These are phyloP conservation scores for Columba janthina DNA, from an alignment of 2,113 vertebrate genomes.

Conservation along the genomic window DNA sequence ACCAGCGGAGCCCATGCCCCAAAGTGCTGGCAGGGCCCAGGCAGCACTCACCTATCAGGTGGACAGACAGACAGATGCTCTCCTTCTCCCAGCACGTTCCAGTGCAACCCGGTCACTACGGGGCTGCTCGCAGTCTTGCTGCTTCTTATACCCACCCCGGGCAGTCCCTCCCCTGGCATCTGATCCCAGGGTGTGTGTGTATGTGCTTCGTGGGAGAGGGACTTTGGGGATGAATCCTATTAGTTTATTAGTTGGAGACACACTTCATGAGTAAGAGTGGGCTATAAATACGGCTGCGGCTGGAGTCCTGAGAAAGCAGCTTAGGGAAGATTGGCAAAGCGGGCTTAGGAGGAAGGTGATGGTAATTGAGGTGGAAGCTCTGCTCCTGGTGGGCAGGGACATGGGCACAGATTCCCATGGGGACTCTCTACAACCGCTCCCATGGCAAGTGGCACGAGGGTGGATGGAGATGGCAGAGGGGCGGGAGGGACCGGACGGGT, in stretches of 20 bases:
- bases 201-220: neutral
- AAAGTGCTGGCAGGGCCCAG: neutral
- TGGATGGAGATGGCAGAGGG: neutral
- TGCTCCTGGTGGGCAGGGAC: neutral
- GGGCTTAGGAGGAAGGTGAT: slow-evolving; percentile 38
- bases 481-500: neutral
- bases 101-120: neutral
- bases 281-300: slow-evolving; percentile 35
- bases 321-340: slow-evolving; percentile 38
- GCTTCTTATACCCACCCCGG: slow-evolving; percentile 38
- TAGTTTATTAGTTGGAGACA: slow-evolving; percentile 54
- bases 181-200: neutral
- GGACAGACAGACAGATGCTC: neutral
- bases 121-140: neutral
- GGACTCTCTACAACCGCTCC: neutral
- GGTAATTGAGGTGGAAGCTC: slow-evolving; percentile 53
- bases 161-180: slow-evolving; percentile 20
- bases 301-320: slow-evolving; percentile 53
- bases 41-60: neutral
- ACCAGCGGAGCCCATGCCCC: neutral
- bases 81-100: neutral
- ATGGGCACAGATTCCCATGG: neutral
- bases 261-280: slow-evolving; percentile 33
- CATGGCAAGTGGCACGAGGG: rapidly evolving
- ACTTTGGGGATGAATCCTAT: slow-evolving; percentile 49